These are phyloP conservation scores for Capromys pilorides DNA, from an alignment of 2,797 vertebrate species.

Conservation along the genomic window DNA sequence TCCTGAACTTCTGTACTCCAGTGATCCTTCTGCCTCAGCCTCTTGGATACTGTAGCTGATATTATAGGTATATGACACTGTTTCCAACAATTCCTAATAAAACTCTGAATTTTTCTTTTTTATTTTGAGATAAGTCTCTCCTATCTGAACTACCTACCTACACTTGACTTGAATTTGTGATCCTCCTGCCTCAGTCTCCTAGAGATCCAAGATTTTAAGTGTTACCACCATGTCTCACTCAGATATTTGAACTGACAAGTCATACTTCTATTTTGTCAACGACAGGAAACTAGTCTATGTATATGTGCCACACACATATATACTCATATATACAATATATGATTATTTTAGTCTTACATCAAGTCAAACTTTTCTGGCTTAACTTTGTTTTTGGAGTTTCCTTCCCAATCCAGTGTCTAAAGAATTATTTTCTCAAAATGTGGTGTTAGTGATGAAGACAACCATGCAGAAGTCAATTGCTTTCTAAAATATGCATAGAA, in stretches of 20 bases:
- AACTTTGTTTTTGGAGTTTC: constrained; percentile 3
- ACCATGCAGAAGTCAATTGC: not conserved
- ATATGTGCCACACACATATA: not conserved
- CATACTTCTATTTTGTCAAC: constrained; percentile 19
- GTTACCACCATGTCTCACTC: not conserved
- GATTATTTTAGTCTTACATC: not conserved
- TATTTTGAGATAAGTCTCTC: not conserved
- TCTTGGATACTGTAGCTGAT: not conserved
- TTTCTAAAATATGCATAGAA: not conserved
- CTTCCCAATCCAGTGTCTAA: not conserved
- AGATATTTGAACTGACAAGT: not conserved
- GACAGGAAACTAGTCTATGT: not conserved
- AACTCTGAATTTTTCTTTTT: not conserved
- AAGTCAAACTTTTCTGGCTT: not conserved
- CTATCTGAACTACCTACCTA: not conserved
- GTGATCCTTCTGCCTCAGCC: not conserved
- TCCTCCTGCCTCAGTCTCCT: not conserved
- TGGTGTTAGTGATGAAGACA: not conserved
- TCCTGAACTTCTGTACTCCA: not conserved
- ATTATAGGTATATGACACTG: not conserved
- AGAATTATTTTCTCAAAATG: not conserved
- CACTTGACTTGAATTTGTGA: not conserved
- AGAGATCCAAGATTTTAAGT: not conserved
- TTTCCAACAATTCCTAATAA: not conserved
- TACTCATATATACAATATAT: not conserved